Evolutionary conservation across 2,888 invertebrate species (phyloP).

Genomic region (Diarsia rubi): DNA sequence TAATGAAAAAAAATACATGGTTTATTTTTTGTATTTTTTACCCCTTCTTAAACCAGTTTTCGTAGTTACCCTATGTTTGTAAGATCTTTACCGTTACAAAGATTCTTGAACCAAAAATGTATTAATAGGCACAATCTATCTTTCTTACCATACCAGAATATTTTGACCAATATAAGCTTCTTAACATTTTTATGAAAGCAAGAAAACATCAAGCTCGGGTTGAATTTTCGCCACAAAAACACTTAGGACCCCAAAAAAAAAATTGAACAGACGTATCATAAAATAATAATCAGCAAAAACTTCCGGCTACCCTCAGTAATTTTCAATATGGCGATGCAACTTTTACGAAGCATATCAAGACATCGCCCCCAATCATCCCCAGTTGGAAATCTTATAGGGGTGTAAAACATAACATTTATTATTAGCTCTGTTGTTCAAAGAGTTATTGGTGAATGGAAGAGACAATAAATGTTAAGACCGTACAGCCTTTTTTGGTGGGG

Average conservation of each 20-base stretch:
- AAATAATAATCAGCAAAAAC: slow-evolving; percentile 58
- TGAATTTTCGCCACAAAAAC: slow-evolving; percentile 1
- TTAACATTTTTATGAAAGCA: neutral
- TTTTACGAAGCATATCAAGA: slow-evolving; percentile 59
- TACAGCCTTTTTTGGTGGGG: too few relatives aligned
- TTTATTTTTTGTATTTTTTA: neutral
- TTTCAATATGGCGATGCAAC: slow-evolving; percentile 55
- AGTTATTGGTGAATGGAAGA: slow-evolving; percentile 33
- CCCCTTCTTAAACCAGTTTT: neutral
- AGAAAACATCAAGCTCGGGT: neutral
- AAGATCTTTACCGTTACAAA: neutral
- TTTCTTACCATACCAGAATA: neutral
- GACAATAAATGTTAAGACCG: neutral
- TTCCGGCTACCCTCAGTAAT: slow-evolving; percentile 43
- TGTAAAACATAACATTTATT: slow-evolving; percentile 83
- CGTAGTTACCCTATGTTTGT: neutral
- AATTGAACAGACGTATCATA: slow-evolving; percentile 26
- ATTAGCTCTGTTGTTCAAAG: slow-evolving; percentile 59
- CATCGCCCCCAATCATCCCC: slow-evolving; percentile 55
- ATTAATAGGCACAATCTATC: too few relatives aligned
- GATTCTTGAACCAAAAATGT: neutral
- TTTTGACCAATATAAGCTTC: neutral
- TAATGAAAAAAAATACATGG: too few relatives aligned
- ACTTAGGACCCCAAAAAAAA: slow-evolving; percentile 7
- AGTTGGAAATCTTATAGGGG: slow-evolving; percentile 57